These are phyloP conservation scores for Odocoileus virginianus DNA, from an alignment of 2,113 vertebrate genomes.

Conservation along the genomic window DNA sequence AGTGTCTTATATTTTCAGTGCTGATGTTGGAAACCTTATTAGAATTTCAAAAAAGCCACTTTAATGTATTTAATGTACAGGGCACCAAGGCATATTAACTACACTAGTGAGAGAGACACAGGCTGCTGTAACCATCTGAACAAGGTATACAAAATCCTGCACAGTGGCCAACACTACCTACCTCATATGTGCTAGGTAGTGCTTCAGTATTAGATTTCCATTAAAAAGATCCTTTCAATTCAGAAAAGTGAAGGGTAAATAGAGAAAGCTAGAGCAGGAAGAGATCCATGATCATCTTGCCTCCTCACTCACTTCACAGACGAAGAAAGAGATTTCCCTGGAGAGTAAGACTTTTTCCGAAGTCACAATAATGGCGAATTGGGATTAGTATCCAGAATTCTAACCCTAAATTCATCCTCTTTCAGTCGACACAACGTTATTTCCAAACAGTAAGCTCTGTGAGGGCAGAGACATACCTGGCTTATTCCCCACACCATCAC, in stretches of 20 bases:
- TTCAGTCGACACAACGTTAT: not conserved
- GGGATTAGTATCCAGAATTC: not conserved
- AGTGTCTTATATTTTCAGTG: not conserved
- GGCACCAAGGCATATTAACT: not conserved
- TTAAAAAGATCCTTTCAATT: not conserved
- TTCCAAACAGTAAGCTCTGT: not conserved
- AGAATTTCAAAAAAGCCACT: not conserved
- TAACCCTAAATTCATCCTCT: not conserved
- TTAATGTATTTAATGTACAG: not conserved
- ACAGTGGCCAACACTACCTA: not conserved
- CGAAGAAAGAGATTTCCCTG: not conserved
- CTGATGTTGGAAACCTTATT: not conserved
- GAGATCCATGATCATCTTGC: not conserved
- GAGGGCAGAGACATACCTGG: not conserved
- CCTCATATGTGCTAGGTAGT: not conserved
- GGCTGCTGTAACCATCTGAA: not conserved
- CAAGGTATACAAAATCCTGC: not conserved
- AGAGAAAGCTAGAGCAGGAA: not conserved
- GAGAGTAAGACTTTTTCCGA: not conserved
- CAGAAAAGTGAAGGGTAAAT: not conserved
- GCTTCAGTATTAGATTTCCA: not conserved
- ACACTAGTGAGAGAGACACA: not conserved
- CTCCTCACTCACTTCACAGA: not conserved
- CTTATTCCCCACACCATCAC: not conserved
- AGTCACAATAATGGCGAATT: not conserved